Percentiles rank a stretch among this genome's conserved stretches.
Evolutionary conservation across 2,113 vertebrate species (phyloP).

Genomic region (Monopterus albus): DNA sequence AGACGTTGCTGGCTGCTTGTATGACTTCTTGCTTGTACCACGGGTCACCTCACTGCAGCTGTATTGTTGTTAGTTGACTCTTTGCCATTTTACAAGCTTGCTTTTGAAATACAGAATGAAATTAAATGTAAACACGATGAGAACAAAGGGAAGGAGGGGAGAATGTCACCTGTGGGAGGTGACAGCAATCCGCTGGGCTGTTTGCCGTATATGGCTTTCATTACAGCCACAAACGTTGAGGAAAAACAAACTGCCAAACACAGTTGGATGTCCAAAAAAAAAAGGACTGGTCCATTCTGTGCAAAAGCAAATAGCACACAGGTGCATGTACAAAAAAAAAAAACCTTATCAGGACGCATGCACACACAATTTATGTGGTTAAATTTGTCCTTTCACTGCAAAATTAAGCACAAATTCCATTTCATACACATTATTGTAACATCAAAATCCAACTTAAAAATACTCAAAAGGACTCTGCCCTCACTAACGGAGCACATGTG

Average conservation of each 20-base stretch:
- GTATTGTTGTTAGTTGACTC: slow-evolving; percentile 59
- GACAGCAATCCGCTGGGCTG: slow-evolving; percentile 29
- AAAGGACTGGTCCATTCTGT: background rate
- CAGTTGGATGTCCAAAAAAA: slow-evolving; percentile 7
- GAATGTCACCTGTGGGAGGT: slow-evolving; percentile 58
- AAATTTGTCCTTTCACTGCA: background rate
- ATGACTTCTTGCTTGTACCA: slow-evolving; percentile 10
- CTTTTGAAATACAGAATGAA: slow-evolving; percentile 39
- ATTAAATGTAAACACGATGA: slow-evolving; percentile 62
- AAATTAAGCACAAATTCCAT: slow-evolving; percentile 9
- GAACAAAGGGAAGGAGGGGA: slow-evolving; percentile 42
- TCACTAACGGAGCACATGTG: slow-evolving; percentile 61
- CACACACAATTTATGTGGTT: background rate
- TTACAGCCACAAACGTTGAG: slow-evolving; percentile 51
- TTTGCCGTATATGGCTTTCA: slow-evolving; percentile 58
- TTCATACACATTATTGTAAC: background rate
- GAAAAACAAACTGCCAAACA: slow-evolving; percentile 44
- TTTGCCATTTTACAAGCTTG: slow-evolving; percentile 45
- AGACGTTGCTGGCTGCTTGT: slow-evolving; percentile 11
- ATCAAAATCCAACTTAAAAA: slow-evolving; percentile 5
- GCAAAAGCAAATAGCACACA: slow-evolving; percentile 1
- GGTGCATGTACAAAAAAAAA: background rate
- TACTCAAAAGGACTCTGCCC: slow-evolving; percentile 19
- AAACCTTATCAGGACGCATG: background rate
- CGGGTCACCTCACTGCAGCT: slow-evolving; percentile 17